Conservation (phyloP, 2,113 vertebrate species). For the Scomber japonicus region DNA sequence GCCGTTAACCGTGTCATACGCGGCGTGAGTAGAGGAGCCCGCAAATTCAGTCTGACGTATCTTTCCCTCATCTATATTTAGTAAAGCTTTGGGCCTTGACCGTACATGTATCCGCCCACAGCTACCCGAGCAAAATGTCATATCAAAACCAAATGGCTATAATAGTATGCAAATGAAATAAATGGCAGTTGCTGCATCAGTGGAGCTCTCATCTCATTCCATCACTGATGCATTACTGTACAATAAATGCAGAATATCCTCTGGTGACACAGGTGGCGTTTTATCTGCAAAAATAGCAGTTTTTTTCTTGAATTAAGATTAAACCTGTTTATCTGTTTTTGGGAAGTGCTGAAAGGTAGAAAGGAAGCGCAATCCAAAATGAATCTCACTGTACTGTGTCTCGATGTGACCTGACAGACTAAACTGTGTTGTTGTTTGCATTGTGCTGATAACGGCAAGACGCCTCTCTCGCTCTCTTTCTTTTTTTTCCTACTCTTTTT, state of each 20-base stretch:
- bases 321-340: background rate
- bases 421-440: slow-evolving; percentile 54
- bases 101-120: slow-evolving; percentile 50
- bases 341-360: background rate
- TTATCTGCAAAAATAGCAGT: background rate
- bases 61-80: slow-evolving; percentile 73
- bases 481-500: too few species aligned
- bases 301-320: slow-evolving; percentile 18
- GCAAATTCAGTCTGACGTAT: slow-evolving; percentile 67
- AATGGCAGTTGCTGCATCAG: slow-evolving; percentile 47
- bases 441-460: slow-evolving; percentile 59
- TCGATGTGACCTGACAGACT: slow-evolving; percentile 51
- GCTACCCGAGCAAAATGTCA: slow-evolving; percentile 74
- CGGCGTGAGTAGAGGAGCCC: slow-evolving; percentile 38
- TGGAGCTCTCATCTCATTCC: slow-evolving; percentile 26
- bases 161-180: slow-evolving; percentile 60
- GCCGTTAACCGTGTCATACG: slow-evolving; percentile 48
- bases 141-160: slow-evolving; percentile 38
- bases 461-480: background rate
- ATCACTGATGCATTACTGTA: background rate
- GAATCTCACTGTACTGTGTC: slow-evolving; percentile 7
- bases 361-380: background rate
- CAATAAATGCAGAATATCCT: background rate
- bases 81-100: slow-evolving; percentile 62
- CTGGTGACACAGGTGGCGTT: background rate